A percentile compares a stretch with the other conserved stretches of the same genome.
phyloP scores from a whole-genome alignment of 2,797 vertebrate species.

The Nyctalus aviator region DNA sequence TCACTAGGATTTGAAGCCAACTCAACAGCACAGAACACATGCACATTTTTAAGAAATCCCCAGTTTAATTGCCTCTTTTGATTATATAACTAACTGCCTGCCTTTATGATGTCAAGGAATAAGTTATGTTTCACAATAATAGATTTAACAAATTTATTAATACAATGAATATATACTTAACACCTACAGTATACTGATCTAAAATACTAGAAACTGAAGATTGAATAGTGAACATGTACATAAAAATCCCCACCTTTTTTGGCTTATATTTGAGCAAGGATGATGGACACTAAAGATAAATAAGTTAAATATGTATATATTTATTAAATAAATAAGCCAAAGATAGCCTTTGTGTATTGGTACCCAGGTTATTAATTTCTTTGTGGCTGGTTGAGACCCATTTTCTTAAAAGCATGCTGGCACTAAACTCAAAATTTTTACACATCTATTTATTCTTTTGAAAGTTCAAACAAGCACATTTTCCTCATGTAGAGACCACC shows the following conservation, averaged over 20 bases:
- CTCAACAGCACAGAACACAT: not conserved
- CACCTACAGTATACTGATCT: not conserved
- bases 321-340: not conserved
- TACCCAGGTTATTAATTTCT: not conserved
- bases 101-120: not conserved
- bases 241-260: not conserved
- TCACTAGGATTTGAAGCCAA: not conserved
- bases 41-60: not conserved
- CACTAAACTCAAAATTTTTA: not conserved
- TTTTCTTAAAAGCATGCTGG: not conserved
- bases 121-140: not conserved
- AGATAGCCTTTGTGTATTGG: not conserved
- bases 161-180: slow-evolving; percentile 1
- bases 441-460: not conserved
- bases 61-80: not conserved
- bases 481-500: not conserved
- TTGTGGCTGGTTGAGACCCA: not conserved
- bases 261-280: not conserved
- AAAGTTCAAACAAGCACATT: not conserved
- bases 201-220: not conserved
- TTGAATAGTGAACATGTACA: not conserved
- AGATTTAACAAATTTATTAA: not conserved
- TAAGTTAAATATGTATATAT: not conserved
- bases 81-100: not conserved
- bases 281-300: not conserved